Evolutionary conservation across 2,113 vertebrate species (phyloP), one percentile per base, ranked within the genome.

Genomic region (Sturnira hondurensis): DNA sequence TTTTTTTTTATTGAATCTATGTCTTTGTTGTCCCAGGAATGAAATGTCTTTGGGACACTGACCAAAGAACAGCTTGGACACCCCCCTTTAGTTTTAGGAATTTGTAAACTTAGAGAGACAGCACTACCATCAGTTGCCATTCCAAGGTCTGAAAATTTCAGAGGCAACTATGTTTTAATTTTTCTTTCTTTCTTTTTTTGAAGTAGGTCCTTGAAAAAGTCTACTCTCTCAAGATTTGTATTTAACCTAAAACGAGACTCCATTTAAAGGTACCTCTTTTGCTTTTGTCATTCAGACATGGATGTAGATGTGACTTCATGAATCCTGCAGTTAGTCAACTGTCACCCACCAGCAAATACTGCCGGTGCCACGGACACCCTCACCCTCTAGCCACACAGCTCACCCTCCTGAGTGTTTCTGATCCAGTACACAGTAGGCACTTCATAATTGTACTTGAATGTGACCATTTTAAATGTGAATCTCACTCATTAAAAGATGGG

Each of bases 401-500:
- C 3, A 1, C 33, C 28, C 19, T 63, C 16, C 52, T 83, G 31
- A 73, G 58, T 28, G 24, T 11, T 22, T 70, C 63, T 5, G 13
- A 47, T 20, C 63, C 28, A 41, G 65, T 26, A 43, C 36, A 14
- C 0, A 36, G 26, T 2, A 36, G 45, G 22, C 7, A 12, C 43
- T 71, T 89, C 17, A 4, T 45, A 82, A 56, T 80, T 52, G 28
- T 28, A 20, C 26, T 38, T 65, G 16, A 76, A 91, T 36, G 33
- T 0, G 19, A 63, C 17, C 43, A 19, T 36, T 93, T 33, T 58
- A 86, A 88, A 93, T 76, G 50, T 17, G 28, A 68, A 47, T 36
- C 63, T 96, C 85, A 28, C 19, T 94, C 33, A 83, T 96, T 54
- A 38, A 71, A 91, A n/a, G n/a, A n/a, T n/a, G n/a, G n/a, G n/a